These are phyloP conservation scores for Pseudorasbora parva DNA, from an alignment of 2,113 vertebrate species.

Conservation along the genomic window DNA sequence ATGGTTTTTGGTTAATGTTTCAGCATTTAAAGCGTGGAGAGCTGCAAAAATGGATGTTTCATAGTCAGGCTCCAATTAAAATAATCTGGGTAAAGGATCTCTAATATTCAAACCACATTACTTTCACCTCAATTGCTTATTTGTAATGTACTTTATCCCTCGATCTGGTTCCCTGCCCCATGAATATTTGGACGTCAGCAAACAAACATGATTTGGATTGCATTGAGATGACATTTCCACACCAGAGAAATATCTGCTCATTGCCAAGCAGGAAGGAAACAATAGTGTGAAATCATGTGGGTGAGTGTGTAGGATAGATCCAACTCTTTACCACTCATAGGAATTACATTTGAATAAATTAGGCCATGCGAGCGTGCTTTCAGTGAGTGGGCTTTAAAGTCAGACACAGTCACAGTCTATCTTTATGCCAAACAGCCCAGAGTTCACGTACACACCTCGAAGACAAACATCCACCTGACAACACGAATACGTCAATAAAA, in stretches of 20 bases:
- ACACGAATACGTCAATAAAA: constrained; percentile 21
- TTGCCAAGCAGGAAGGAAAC: constrained; percentile 4
- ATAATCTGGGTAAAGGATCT: background rate
- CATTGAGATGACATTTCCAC: background rate
- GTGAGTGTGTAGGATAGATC: constrained; percentile 13
- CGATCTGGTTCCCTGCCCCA: background rate
- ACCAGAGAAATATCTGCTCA: background rate
- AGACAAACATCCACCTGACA: constrained; percentile 37
- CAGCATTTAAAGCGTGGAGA: background rate
- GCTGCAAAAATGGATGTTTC: constrained; percentile 11
- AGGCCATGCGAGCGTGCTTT: background rate
- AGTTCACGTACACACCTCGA: constrained; percentile 41
- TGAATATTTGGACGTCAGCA: background rate
- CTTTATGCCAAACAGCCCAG: background rate
- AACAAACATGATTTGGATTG: background rate
- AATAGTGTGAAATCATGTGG: constrained; percentile 38
- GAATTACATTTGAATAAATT: constrained; percentile 52
- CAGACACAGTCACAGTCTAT: background rate
- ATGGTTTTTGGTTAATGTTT: background rate
- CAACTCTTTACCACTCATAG: constrained; percentile 16
- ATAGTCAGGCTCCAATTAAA: background rate
- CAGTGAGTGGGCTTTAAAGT: background rate
- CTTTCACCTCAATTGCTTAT: constrained; percentile 14
- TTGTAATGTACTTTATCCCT: background rate
- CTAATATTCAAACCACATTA: constrained; percentile 36